These are phyloP conservation scores for Ridgeia piscesae DNA, from an alignment of 1,140 invertebrate genomes.

Conservation along the genomic window DNA sequence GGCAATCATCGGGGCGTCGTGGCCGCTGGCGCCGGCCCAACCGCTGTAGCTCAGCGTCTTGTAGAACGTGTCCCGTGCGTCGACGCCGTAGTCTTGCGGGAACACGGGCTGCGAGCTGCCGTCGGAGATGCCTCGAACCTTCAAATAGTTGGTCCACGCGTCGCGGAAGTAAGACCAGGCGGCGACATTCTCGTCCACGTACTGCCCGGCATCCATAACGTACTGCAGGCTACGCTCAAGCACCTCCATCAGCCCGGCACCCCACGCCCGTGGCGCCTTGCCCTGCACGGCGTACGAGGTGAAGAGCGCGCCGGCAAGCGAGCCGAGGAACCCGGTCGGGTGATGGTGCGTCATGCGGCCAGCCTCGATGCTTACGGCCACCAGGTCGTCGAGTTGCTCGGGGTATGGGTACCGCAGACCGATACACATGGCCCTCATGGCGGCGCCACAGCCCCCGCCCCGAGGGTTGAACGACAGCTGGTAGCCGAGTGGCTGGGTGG, in stretches of 20 bases:
- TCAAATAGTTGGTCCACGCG: slow-evolving; percentile 48
- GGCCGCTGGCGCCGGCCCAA: slow-evolving; percentile 53
- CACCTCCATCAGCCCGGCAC: slow-evolving; percentile 41
- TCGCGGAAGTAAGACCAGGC: slow-evolving; percentile 47
- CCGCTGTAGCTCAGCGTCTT: slow-evolving; percentile 45
- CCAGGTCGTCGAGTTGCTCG: slow-evolving; percentile 44
- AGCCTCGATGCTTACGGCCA: slow-evolving; percentile 49
- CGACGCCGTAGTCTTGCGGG: slow-evolving; percentile 42
- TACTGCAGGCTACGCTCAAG: slow-evolving; percentile 41
- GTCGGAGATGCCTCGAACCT: slow-evolving; percentile 37
- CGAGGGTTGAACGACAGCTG: slow-evolving; percentile 19
- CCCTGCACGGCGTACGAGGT: slow-evolving; percentile 50
- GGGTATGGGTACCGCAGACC: slow-evolving; percentile 50
- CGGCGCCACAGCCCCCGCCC: slow-evolving; percentile 54
- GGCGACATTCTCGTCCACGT: slow-evolving; percentile 44
- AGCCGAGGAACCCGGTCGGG: slow-evolving; percentile 53
- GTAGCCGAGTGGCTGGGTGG: neutral
- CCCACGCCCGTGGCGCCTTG: slow-evolving; percentile 44
- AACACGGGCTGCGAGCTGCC: slow-evolving; percentile 42
- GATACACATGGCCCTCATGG: slow-evolving; percentile 57
- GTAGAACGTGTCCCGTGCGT: slow-evolving; percentile 51
- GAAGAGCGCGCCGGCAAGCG: slow-evolving; percentile 50
- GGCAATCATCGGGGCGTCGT: slow-evolving; percentile 56
- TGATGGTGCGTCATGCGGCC: slow-evolving; percentile 57
- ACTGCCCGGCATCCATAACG: slow-evolving; percentile 35